Percentiles rank a stretch among this genome's conserved stretches.
phyloP scores from a whole-genome alignment of 2,113 vertebrate species.

The Xenotilapia leptura region DNA sequence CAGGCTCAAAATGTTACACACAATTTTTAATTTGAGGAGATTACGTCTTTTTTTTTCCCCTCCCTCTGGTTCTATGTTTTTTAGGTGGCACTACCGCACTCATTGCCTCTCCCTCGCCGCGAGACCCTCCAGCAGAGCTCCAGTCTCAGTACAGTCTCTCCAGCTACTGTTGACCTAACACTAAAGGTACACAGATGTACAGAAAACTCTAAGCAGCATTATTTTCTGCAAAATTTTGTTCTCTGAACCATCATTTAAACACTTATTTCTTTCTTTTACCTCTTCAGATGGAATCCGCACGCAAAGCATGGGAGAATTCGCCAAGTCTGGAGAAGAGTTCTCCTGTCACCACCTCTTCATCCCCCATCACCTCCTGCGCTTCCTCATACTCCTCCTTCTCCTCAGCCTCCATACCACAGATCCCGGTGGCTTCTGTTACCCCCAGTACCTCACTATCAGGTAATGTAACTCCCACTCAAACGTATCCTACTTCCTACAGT shows the following conservation, averaged over 20 bases:
- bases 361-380: slow-evolving; percentile 80
- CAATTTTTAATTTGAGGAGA: neutral
- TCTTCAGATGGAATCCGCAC: slow-evolving; percentile 94
- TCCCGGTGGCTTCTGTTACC: slow-evolving; percentile 95
- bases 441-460: slow-evolving; percentile 93
- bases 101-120: slow-evolving; percentile 89
- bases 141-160: slow-evolving; percentile 92
- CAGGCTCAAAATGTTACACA: neutral
- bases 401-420: slow-evolving; percentile 89
- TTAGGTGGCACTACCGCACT: slow-evolving; percentile 92
- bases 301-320: slow-evolving; percentile 98
- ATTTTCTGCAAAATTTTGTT: neutral
- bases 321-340: slow-evolving; percentile 92
- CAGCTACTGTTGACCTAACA: slow-evolving; percentile 95
- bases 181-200: slow-evolving; percentile 80
- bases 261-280: neutral
- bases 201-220: neutral
- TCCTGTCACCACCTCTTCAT: slow-evolving; percentile 84
- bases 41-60: accelerated
- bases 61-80: neutral
- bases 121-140: slow-evolving; percentile 92
- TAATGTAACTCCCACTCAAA: slow-evolving; percentile 32
- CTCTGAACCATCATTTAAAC: neutral
- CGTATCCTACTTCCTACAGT: neutral
- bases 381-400: slow-evolving; percentile 91